Base-by-base conservation (phyloP, 2,797 vertebrate species). In the Anableps anableps region DNA sequence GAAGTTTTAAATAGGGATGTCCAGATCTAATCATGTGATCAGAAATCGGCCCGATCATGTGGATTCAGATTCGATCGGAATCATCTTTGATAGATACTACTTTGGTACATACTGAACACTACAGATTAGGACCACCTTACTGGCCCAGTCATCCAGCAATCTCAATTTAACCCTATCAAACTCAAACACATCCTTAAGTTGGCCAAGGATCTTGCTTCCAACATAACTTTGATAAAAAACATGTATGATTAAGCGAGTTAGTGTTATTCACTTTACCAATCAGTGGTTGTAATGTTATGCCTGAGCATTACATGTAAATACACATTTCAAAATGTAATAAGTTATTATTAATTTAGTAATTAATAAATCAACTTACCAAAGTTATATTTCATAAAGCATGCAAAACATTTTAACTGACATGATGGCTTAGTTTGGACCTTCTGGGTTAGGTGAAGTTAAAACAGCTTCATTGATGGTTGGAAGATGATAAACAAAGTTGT, bases 361-460 rank as follows among this genome's bases (percentile, higher is more conserved):
- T 66, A 36, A 36, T 66, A 19, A 64, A 66, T 66, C 9, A 36
- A 36, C 17, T 36, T 21, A 21, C 7, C 62, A 64, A 38, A 36
- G 34, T 66, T 36, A 31, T 66, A 4, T 66, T 66, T 66, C 17
- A 16, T 62, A 62, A 62, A 17, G 14, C 34, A 41, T 48, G 29
- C n/a, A 45, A 1, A 13, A 47, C 4, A 47, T 36, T 72, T 80
- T 38, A n/a, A 75, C 51, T 81, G 60, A 73, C 72, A 72, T 34
- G 31, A 34, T 3, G 36, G 29, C 31, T 23, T 34, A 36, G 34
- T 36, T 34, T 64, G 1, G 31, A 64, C 31, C 31, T 8, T 5
- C 60, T 50, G 31, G 60, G 11, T 41, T 38, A 23, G 64, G 36
- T 41, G 10, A 36, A 21, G 62, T 36, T 21, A 64, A 64, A 64